These are phyloP conservation scores for Lordiphosa collinella DNA, from an alignment of 1,140 invertebrate species.

Conservation along the genomic window DNA sequence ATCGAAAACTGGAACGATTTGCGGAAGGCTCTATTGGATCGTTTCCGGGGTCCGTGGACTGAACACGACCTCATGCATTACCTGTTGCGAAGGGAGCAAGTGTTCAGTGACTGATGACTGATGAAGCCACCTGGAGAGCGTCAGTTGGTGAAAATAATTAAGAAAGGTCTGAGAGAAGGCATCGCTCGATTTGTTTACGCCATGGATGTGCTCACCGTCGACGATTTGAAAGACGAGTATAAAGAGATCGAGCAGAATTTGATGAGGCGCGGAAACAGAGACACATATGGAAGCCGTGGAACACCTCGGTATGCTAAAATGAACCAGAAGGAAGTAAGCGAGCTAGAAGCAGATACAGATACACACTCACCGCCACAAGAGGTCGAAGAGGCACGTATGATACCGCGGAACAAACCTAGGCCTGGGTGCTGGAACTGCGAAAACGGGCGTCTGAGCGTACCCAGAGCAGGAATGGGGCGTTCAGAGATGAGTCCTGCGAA, in stretches of 20 bases:
- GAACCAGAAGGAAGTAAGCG: no score
- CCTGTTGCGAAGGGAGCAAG: not conserved
- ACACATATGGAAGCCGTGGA: no score
- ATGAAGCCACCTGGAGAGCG: not conserved
- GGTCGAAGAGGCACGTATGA: no score
- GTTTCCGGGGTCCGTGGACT: not conserved
- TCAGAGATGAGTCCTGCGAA: no score
- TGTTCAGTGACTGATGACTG: not conserved
- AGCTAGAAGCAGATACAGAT: no score
- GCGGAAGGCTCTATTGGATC: not conserved
- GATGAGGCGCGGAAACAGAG: no score
- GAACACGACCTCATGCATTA: not conserved
- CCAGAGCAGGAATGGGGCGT: no score
- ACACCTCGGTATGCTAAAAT: no score
- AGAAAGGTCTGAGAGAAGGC: not conserved
- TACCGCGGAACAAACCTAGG: no score
- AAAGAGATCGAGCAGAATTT: not conserved
- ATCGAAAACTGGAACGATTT: not conserved
- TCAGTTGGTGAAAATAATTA: conserved; percentile 1
- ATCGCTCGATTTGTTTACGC: not conserved
- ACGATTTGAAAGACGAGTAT: not conserved
- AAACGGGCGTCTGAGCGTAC: no score
- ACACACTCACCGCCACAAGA: no score
- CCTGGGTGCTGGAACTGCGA: no score
- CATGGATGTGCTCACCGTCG: not conserved